Conservation (phyloP, 2,888 invertebrate genomes). For the Mechanitis messenoides region DNA sequence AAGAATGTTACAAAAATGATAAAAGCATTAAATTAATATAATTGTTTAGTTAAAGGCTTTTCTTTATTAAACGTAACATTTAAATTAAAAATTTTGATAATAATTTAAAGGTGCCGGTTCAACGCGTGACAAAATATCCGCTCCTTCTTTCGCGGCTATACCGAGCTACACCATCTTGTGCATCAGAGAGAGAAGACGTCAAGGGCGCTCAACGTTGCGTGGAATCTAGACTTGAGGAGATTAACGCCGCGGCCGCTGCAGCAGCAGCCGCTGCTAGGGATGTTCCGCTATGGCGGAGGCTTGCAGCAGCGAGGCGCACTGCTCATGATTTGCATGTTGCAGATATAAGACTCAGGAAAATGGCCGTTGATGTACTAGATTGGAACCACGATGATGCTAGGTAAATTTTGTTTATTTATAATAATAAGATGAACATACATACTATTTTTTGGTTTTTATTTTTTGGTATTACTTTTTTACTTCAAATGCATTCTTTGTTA, state of each 20-base stretch:
- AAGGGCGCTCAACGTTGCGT: conserved; percentile 94
- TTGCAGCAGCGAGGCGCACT: conserved; percentile 85
- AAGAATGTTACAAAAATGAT: neutral
- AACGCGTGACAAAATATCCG: conserved; percentile 97
- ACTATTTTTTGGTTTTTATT: too few relatives aligned
- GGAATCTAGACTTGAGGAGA: conserved; percentile 94
- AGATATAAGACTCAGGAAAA: conserved; percentile 92
- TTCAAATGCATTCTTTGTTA: conserved; percentile 28
- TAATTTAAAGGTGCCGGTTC: conserved; percentile 87
- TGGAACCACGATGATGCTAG: conserved; percentile 96
- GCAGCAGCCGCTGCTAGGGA: conserved; percentile 93
- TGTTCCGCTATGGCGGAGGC: conserved; percentile 90
- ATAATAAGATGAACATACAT: too few relatives aligned
- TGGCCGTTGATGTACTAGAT: conserved; percentile 94
- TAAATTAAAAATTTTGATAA: neutral
- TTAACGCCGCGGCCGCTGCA: conserved; percentile 94
- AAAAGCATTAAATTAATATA: neutral
- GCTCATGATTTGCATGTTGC: conserved; percentile 91
- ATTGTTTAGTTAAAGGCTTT: neutral
- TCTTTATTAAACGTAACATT: neutral
- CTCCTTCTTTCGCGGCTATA: conserved; percentile 91
- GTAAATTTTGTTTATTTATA: conserved; percentile 27
- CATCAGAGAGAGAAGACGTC: conserved; percentile 88
- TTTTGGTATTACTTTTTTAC: neutral
- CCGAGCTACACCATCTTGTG: conserved; percentile 91